Base-by-base conservation (phyloP, 64 coral and sea anemone genomes). In the Astreopora myriophthalma region DNA sequence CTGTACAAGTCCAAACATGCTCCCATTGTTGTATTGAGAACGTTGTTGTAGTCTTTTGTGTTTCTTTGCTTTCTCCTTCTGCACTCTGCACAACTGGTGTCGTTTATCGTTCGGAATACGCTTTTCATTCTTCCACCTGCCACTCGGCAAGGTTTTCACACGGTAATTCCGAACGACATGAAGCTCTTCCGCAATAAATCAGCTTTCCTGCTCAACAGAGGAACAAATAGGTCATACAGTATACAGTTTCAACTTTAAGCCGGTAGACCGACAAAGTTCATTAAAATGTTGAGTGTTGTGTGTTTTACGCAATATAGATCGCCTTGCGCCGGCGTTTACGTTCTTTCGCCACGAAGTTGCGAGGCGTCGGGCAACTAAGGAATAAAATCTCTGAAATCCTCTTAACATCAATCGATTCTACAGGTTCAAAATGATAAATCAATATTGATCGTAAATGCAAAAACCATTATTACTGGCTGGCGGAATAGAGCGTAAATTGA, bases 11-110 rank as follows among this genome's bases (percentile, higher is more conserved):
- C 52, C 55, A 83, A 20, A 65, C 79, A 83, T 33, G 79, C 57
- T 23, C 79, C 79, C 79, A 83, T 83, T 83, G 79, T 83, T 38
- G 32, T 64, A 83, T 83, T 80, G 28, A 80, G 55, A 60, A 60
- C 25, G 46, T n/a, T 70, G 64, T 17, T 61, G 57, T 16, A 24
- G 55, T 64, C 27, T 31, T 83, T 83, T 83, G 79, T 83, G 28
- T 34, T 83, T 32, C 32, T 64, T 83, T 83, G 49, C 57, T 63
- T 83, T 83, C 48, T 65, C 65, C 22, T 65, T 33, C 28, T 17
- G 17, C 3, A 57, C 19, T 83, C 38, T 83, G 25, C 52, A 62
- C 51, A 83, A 83, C 79, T 64, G 52, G 79, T 64, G 61, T 63
- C 57, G 3, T 25, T 65, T 36, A 83, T 62, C 33, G 55, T 31